Percentiles rank a stretch among this genome's conserved stretches.
phyloP scores from a whole-genome alignment of 2,113 vertebrate genomes.

The Rissa tridactyla region DNA sequence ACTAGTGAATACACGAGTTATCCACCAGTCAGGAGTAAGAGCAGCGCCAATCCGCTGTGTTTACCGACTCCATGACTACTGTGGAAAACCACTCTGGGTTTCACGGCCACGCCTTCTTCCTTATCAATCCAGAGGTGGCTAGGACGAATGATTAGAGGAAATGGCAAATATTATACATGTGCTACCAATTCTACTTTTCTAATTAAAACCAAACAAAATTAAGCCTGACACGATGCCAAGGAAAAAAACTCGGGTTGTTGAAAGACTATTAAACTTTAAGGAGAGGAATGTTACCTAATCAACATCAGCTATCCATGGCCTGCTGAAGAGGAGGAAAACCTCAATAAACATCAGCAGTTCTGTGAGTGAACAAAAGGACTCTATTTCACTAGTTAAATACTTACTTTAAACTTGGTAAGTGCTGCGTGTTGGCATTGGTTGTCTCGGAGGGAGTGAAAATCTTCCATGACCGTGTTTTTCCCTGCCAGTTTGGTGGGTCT shows the following conservation, averaged over 20 bases:
- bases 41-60: accelerated
- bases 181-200: background rate
- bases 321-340: background rate
- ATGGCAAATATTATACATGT: accelerated
- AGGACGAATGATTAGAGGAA: background rate
- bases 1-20: accelerated
- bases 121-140: background rate
- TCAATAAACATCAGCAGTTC: background rate
- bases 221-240: background rate
- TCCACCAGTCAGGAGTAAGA: accelerated
- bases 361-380: background rate
- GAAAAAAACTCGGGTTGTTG: background rate
- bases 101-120: background rate
- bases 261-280: background rate
- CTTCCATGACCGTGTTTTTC: accelerated
- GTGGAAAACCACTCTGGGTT: accelerated
- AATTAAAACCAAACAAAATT: background rate
- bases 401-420: background rate
- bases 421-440: background rate
- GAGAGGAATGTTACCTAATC: background rate
- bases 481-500: background rate
- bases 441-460: background rate
- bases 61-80: background rate
- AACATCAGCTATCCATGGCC: background rate
- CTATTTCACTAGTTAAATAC: background rate